phyloP scores from a whole-genome alignment of 1,140 invertebrate species.

The Tetragnatha versicolor region DNA sequence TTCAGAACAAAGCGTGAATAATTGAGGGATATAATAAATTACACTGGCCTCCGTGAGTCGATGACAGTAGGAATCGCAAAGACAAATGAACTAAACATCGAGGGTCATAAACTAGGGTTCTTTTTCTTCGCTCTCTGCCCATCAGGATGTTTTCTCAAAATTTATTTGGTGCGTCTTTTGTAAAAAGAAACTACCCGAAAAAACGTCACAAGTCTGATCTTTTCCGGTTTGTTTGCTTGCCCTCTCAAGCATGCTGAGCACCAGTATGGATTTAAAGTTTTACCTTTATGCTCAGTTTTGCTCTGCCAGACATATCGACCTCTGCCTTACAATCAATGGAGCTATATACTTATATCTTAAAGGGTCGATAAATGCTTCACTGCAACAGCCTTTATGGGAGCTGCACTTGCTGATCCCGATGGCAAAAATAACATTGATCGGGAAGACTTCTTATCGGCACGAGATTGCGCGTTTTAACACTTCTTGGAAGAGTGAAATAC shows the following conservation, averaged over 20 bases:
- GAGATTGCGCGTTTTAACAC: no score
- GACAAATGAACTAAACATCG: constrained; percentile 52
- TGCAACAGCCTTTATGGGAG: no score
- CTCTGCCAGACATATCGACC: constrained; percentile 4
- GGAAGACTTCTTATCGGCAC: no score
- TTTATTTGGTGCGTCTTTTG: background rate
- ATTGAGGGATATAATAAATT: constrained; percentile 40
- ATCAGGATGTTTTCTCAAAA: constrained; percentile 1
- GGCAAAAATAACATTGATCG: no score
- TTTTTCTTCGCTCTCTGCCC: background rate
- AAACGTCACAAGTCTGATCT: constrained; percentile 7
- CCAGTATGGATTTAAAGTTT: constrained; percentile 20
- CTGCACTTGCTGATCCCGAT: no score
- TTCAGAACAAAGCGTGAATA: constrained; percentile 35
- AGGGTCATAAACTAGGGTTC: constrained; percentile 43
- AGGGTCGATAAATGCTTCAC: no score
- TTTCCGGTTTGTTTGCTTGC: constrained; percentile 4
- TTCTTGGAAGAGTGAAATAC: no score
- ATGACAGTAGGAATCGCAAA: constrained; percentile 47
- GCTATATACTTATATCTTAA: no score
- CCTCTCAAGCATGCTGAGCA: constrained; percentile 12
- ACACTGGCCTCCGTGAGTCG: constrained; percentile 11
- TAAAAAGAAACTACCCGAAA: background rate
- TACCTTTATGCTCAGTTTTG: no score
- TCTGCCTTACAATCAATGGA: no score